Conservation (phyloP, 2,888 invertebrate genomes). For the Hyposoter dolosus region DNA sequence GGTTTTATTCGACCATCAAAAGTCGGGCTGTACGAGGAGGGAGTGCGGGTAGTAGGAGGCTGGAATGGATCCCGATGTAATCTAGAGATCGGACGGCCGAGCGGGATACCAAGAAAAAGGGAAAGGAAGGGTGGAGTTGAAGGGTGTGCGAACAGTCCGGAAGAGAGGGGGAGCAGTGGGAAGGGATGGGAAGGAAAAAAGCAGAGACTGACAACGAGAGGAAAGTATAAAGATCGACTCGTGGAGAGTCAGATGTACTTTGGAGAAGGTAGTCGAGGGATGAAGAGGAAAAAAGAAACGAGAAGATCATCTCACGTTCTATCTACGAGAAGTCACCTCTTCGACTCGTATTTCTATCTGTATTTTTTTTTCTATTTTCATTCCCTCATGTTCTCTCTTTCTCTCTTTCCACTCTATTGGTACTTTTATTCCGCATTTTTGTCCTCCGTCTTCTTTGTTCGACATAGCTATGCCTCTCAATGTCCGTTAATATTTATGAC, state of each 20-base stretch:
- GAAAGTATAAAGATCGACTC: slow-evolving; percentile 58
- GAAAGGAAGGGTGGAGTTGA: slow-evolving; percentile 46
- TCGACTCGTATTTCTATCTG: slow-evolving; percentile 6
- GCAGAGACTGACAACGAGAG: slow-evolving; percentile 52
- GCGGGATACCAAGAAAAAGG: slow-evolving; percentile 6
- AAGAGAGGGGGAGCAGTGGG: slow-evolving; percentile 9
- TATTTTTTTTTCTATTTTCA: slow-evolving; percentile 10
- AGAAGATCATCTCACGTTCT: slow-evolving; percentile 42
- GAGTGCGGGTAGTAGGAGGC: slow-evolving; percentile 40
- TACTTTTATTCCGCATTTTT: slow-evolving; percentile 22
- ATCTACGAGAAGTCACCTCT: slow-evolving; percentile 59
- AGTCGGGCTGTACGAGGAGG: slow-evolving; percentile 65
- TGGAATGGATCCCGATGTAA: slow-evolving; percentile 72
- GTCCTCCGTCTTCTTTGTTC: neutral
- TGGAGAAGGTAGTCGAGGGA: slow-evolving; percentile 20
- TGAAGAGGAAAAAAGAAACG: slow-evolving; percentile 40
- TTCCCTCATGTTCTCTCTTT: neutral
- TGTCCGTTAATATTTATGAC: slow-evolving; percentile 40
- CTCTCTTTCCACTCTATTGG: neutral
- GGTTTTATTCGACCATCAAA: slow-evolving; percentile 71
- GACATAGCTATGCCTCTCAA: neutral
- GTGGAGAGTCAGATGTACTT: slow-evolving; percentile 57
- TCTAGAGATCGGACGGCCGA: slow-evolving; percentile 67
- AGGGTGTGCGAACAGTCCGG: slow-evolving; percentile 31
- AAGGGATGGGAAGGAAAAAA: neutral